Base-by-base conservation (phyloP, 2,113 vertebrate genomes). In the Amblyornis subalaris region DNA sequence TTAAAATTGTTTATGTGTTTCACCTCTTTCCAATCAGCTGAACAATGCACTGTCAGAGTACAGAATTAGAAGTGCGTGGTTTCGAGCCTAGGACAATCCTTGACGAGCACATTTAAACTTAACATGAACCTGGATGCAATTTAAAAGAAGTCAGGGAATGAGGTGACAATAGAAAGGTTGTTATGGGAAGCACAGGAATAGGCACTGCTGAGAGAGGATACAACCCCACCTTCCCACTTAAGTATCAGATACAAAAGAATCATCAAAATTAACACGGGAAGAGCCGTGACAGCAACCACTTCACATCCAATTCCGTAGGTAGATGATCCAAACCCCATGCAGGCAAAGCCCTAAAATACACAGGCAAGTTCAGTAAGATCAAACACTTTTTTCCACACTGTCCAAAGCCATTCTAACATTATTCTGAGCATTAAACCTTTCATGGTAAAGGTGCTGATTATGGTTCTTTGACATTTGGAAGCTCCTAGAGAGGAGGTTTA, bases 1-100 rank as follows among this genome's bases (percentile, higher is more conserved):
- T 66, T 92, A 66, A 28, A 89, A 69, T 57, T 93, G 80, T 87
- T 96, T 85, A 79, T 47, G 60, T 72, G 73, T 95, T 94, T 90
- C 89, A 90, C 82, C 86, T 88, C 96, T 95, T 78, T 62, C 42
- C 57, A 91, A 58, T 50, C 92, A 91, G 65, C 58, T 33, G 86
- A 96, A 89, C 70, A 73, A 42, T 6, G 65, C 42, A 45, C 53
- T 72, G 69, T 69, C 62, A 76, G 58, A 94, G 50, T 42, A 31
- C 29, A 80, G 83, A 78, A 76, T 65, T 21, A 90, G 65, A 95
- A 77, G 38, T 55, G 57, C 14, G 16, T 3, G 31, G n/a, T 85
- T 94, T 87, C 4, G 17, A 67, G 81, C 9, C 71, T 48, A 57
- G n/a, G 78, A 51, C 31, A 74, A 48, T 29, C 64, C 76, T 50